Evolutionary conservation across 2,113 vertebrate species (phyloP), one percentile per base, ranked within the genome.

Genomic region (Apodemus sylvaticus): DNA sequence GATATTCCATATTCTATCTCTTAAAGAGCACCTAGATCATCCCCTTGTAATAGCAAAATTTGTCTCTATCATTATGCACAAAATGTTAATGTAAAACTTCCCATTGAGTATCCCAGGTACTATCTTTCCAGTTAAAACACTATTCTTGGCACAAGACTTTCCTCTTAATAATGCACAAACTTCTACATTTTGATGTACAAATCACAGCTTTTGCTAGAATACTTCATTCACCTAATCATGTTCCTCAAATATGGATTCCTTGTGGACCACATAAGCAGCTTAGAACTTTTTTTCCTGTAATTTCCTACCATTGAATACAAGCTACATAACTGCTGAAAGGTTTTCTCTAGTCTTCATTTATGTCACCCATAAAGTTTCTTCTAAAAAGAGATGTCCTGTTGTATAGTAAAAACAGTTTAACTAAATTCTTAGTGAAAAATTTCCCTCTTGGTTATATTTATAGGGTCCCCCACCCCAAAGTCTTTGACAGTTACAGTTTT

Each of bases 11-110:
- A 88, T 71, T 83, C 83, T 90, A 70, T 48, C 94, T 39, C 62
- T 86, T 81, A 91, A 96, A 96, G 87, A 58, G 55, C 48, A 85
- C 24, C 83, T 77, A 93, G 24, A 74, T 29, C n/a, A 73, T 91
- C 36, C 73, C 60, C 36, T 92, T 93, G 24, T 36, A 70, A 82
- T 26, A 81, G 85, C 20, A 95, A 88, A 95, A 53, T 91, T 45
- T 86, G 29, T 87, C 94, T 83, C 77, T 91, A 68, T 70, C 64
- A 87, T 86, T 87, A 86, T 31, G 34, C 87, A 86, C 82, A 96
- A 86, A 93, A 89, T 66, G 36, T 74, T 86, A 94, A 22, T 17
- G 1, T 91, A 82, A 94, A 92, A 14, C 19, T 95, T 94, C 82
- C 51, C 39, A 94, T 34, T n/a, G 53, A 60, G 9, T n/a, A 60